Conservation (phyloP, 2,888 invertebrate genomes). For the Cylindroiulus punctatus region DNA sequence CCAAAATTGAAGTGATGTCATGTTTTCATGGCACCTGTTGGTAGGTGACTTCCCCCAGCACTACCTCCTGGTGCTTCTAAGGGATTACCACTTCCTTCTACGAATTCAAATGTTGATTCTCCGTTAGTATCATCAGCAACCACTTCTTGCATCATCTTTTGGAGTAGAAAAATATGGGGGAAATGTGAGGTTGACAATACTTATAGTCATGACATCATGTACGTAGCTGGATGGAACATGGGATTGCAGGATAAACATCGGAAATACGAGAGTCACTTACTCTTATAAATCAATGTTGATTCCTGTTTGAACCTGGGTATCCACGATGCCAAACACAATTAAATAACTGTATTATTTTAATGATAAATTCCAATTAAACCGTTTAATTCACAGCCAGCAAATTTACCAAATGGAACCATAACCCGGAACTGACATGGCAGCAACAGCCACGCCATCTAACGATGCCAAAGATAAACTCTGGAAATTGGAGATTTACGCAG, state of each 20-base stretch:
- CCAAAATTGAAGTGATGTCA: too few relatives aligned
- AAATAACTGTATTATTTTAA: background rate
- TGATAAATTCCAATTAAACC: background rate
- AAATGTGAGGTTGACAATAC: background rate
- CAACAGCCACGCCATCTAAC: background rate
- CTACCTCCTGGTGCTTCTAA: constrained; percentile 3
- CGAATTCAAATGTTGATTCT: constrained; percentile 59
- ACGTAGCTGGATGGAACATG: background rate
- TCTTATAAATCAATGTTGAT: background rate
- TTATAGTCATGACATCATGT: too few relatives aligned
- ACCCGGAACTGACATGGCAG: constrained; percentile 36
- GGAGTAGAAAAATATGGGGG: background rate
- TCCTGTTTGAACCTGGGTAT: background rate
- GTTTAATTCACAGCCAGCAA: background rate
- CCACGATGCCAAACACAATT: background rate
- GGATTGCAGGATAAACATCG: background rate
- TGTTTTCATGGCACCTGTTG: background rate
- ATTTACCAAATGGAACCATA: background rate
- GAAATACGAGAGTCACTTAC: background rate
- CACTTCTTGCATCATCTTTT: constrained; percentile 59
- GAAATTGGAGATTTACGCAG: too few relatives aligned
- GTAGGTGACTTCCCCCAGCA: background rate
- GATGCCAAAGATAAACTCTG: background rate
- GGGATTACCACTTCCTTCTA: constrained; percentile 55
- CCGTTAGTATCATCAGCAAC: constrained; percentile 57